phyloP scores from a whole-genome alignment of 2,888 invertebrate genomes.

The Agonum fuliginosum region DNA sequence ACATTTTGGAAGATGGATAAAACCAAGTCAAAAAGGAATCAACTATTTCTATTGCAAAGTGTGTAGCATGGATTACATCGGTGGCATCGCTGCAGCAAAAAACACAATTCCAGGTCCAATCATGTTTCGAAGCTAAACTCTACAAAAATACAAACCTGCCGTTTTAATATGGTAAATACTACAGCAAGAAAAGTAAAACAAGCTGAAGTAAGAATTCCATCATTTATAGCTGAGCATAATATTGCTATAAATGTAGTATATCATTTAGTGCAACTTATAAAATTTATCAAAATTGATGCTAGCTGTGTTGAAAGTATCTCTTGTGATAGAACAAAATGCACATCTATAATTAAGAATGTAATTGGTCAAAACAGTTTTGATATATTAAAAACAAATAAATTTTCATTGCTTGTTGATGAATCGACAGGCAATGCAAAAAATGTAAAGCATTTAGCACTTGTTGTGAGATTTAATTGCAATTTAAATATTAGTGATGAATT shows the following conservation, averaged over 20 bases:
- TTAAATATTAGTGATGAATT: slow-evolving; percentile 1
- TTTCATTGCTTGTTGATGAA: slow-evolving; percentile 62
- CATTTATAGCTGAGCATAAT: slow-evolving; percentile 62
- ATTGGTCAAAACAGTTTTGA: slow-evolving; percentile 55
- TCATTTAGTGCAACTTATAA: slow-evolving; percentile 61
- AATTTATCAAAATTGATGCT: slow-evolving; percentile 54
- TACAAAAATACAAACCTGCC: background rate
- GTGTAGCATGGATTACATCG: background rate
- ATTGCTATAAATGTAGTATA: slow-evolving; percentile 59
- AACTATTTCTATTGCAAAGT: slow-evolving; percentile 1
- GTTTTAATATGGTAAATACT: background rate
- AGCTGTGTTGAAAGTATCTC: slow-evolving; percentile 50
- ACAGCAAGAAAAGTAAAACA: slow-evolving; percentile 36
- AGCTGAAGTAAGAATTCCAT: slow-evolving; percentile 56
- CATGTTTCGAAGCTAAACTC: slow-evolving; percentile 4
- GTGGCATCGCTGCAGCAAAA: slow-evolving; percentile 9
- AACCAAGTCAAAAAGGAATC: background rate
- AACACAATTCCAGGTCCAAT: background rate
- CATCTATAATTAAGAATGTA: slow-evolving; percentile 61
- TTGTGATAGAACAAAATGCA: slow-evolving; percentile 61
- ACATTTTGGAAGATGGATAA: background rate
- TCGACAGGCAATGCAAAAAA: slow-evolving; percentile 56
- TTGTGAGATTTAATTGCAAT: slow-evolving; percentile 54
- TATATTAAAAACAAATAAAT: slow-evolving; percentile 50
- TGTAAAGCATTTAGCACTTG: slow-evolving; percentile 58